Conservation (phyloP, 1,140 invertebrate species). For the Plectrocnemia conspersa region DNA sequence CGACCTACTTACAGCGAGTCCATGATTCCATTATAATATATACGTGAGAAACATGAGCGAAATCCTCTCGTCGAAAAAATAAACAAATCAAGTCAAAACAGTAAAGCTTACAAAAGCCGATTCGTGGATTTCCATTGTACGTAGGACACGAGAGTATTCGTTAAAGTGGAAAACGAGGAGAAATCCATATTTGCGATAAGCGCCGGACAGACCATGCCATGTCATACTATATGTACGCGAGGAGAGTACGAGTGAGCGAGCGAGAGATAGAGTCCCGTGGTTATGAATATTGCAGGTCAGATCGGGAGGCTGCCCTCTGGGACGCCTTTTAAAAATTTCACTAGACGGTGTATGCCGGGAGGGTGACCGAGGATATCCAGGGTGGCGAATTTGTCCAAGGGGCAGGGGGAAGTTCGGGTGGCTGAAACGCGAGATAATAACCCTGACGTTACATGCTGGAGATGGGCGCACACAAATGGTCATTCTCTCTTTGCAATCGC, state of each 20-base stretch:
- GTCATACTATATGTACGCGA: no score
- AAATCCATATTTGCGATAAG: slow-evolving; percentile 15
- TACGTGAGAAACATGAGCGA: no score
- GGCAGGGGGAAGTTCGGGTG: not conserved
- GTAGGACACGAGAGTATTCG: no score
- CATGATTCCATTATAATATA: no score
- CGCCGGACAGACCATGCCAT: not conserved
- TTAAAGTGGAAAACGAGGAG: slow-evolving; percentile 12
- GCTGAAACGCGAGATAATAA: slow-evolving; percentile 24
- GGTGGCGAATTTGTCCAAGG: not conserved
- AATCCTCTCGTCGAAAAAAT: no score
- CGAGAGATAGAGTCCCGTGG: slow-evolving; percentile 6
- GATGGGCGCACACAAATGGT: slow-evolving; percentile 20
- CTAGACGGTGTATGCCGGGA: not conserved
- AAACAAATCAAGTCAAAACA: no score
- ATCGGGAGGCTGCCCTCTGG: slow-evolving; percentile 7
- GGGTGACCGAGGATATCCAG: not conserved
- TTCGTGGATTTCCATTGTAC: no score
- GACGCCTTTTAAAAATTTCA: slow-evolving; percentile 24
- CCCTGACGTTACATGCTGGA: slow-evolving; percentile 22
- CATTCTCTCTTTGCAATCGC: slow-evolving; percentile 18
- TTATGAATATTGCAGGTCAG: slow-evolving; percentile 26
- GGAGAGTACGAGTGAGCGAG: no score
- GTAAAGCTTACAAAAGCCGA: no score
- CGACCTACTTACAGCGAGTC: no score